Evolutionary conservation across 2,797 vertebrate genomes (phyloP), one percentile per base, ranked within the genome.

Genomic region (Microhierax caerulescens): DNA sequence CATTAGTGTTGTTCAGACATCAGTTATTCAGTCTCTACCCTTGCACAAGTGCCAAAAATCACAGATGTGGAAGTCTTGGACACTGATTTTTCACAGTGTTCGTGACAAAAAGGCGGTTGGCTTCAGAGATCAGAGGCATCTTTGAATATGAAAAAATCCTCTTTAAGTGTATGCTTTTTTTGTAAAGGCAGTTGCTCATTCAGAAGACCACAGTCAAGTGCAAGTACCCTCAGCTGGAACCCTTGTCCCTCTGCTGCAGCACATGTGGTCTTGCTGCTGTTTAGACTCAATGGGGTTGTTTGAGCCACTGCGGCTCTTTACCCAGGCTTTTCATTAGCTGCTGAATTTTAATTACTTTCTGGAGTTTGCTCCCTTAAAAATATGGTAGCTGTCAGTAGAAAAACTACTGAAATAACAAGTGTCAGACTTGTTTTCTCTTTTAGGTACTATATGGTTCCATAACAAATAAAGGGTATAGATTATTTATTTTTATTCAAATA

Each of bases 211-310:
- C 85, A 86, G 75, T 57, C 63, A 57, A 91, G 84, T 96, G 84
- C 67, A 76, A 51, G 63, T 54, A 69, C 56, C 67, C 50, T 64
- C 70, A 43, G 74, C 59, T 82, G 70, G 85, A 93, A 12, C 67
- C 39, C 34, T 79, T 1, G 0, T 56, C 78, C 59, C 50, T 87
- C 84, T 78, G 72, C 79, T 92, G 84, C 85, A 82, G 43, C 39
- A 39, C 39, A 39, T 87, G 81, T 85, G 88, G 72, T 95, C 86
- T 56, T 95, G 80, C 81, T 95, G 70, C 94, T 80, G 45, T 82
- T 85, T 11, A n/a, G 67, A 82, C 36, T 64, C 8, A 2, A 4
- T 6, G 4, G 34, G 9, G 13, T 23, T 61, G 54, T 81, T 91
- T 79, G 80, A 22, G 9, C 54, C 70, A 34, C 67, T 76, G 63